phyloP scores from a whole-genome alignment of 2,113 vertebrate genomes.

The Peromyscus maniculatus region DNA sequence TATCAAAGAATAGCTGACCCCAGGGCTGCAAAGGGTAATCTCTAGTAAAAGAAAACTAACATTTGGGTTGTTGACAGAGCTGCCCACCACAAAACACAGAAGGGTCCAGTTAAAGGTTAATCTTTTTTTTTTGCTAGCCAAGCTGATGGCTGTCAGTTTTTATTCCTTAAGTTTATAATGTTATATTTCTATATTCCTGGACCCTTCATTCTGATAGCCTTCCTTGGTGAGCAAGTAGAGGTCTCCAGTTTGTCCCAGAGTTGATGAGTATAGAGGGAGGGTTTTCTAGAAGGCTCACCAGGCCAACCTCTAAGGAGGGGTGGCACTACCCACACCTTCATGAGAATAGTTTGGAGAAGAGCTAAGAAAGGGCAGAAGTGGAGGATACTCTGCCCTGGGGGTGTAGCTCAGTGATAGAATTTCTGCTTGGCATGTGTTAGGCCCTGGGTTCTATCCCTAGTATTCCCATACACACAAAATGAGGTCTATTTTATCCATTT shows the following conservation, averaged over 20 bases:
- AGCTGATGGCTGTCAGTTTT: too few relatives aligned
- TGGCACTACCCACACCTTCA: background rate
- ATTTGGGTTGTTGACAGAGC: too few relatives aligned
- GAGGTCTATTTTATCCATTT: slow-evolving; percentile 1
- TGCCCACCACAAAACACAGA: too few relatives aligned
- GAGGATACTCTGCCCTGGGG: background rate
- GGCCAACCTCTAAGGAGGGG: background rate
- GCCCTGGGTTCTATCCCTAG: background rate
- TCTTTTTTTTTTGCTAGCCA: too few relatives aligned
- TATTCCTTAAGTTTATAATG: too few relatives aligned
- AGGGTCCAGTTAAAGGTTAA: too few relatives aligned
- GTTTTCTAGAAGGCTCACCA: background rate
- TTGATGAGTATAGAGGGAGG: background rate
- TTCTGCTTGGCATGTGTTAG: background rate
- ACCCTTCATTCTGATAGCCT: background rate
- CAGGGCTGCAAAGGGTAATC: too few relatives aligned
- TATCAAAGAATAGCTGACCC: too few relatives aligned
- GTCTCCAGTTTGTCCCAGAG: background rate
- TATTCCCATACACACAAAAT: background rate
- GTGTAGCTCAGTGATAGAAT: background rate
- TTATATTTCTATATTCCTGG: too few relatives aligned
- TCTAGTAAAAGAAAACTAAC: too few relatives aligned
- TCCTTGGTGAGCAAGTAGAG: background rate
- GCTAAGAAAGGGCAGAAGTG: background rate
- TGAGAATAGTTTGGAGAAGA: background rate